Conservation (phyloP, 2,113 vertebrate species). For the Bufo gargarizans region DNA sequence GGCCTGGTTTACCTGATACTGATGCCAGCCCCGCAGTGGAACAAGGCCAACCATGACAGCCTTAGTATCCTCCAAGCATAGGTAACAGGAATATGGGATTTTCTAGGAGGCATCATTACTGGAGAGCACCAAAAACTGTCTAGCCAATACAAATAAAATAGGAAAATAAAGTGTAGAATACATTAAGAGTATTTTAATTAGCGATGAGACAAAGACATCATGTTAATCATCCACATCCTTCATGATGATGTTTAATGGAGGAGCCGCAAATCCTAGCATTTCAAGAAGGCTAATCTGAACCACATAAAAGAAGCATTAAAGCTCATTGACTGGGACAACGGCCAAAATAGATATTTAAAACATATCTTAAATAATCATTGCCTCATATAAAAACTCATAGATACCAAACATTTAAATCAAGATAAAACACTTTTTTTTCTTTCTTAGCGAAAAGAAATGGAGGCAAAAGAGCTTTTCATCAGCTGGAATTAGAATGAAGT, state of each 20-base stretch:
- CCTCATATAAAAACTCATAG: neutral
- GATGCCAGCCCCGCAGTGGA: neutral
- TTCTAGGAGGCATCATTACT: neutral
- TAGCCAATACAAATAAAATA: neutral
- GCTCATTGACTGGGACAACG: neutral
- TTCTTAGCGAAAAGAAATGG: neutral
- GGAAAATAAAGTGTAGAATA: neutral
- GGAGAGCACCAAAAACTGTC: neutral
- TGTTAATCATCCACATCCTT: neutral
- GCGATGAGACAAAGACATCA: neutral
- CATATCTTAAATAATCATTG: neutral
- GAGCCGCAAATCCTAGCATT: neutral
- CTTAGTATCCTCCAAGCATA: neutral
- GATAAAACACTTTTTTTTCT: neutral
- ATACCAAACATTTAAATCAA: slow-evolving; percentile 5
- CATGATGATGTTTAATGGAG: neutral
- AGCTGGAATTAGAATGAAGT: neutral
- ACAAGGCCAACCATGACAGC: neutral
- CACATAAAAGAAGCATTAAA: neutral
- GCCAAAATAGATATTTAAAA: slow-evolving; percentile 14
- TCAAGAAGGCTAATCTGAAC: neutral
- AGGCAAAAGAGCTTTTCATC: neutral
- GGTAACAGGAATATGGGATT: neutral
- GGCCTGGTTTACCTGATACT: neutral
- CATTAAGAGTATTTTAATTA: neutral